Evolutionary conservation across 2,113 vertebrate species (phyloP), one percentile per base, ranked within the genome.

Genomic region (Nycticorax nycticorax): DNA sequence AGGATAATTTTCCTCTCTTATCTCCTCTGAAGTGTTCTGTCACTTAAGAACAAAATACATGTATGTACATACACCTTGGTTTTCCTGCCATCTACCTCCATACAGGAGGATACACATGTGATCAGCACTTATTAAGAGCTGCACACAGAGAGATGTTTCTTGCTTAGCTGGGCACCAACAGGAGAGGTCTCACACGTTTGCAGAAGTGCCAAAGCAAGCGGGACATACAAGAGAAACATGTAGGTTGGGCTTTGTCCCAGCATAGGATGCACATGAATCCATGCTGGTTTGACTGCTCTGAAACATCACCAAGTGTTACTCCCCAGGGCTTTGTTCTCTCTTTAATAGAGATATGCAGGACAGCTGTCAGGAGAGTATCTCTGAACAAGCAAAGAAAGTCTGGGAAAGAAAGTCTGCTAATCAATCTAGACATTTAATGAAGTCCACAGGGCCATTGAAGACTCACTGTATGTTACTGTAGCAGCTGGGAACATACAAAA

Each of bases 361-460:
- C 64, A 93, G 48, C 66, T 89, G 74, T 75, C 77, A 43, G 57
- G 74, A 94, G 66, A 59, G 0, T 59, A 56, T 75, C 35, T 71
- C 73, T 6, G 2, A 93, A 68, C 28, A 50, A 50, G 56, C 33
- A 66, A 55, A 88, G 76, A 72, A 81, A 33, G 39, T 41, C 32
- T 66, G 47, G 22, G 48, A 92, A 81, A 52, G 33, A 52, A 79
- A 63, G 68, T 57, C 62, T 87, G 14, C 71, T 76, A 76, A 89
- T 96, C 57, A 53, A 48, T 93, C 77, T 69, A 47, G 67, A 53
- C 30, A 37, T 76, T 27, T 94, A 89, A 57, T 83, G 81, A 89
- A 95, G 71, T 57, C 87, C 78, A 17, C 6, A 28, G 89, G 81
- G 92, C 83, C 17, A 35, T 67, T 86, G 17, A 74, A 37, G 32